Conservation (phyloP, 2,888 invertebrate species). For the Gisinianus flammeolus region DNA sequence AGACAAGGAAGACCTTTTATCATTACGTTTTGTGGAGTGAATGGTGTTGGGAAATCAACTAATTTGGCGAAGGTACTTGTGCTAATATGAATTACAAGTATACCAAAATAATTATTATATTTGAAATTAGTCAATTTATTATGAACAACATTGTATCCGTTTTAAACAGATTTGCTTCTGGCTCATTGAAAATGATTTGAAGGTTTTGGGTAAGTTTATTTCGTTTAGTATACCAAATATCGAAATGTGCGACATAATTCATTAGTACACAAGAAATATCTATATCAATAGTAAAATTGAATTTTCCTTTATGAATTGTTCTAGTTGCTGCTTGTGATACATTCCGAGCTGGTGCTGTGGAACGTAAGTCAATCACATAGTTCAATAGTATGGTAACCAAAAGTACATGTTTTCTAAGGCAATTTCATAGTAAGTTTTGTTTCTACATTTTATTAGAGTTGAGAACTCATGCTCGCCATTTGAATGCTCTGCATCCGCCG, state of each 20-base stretch:
- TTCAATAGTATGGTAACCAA: too few relatives aligned
- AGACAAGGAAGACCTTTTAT: conserved; percentile 83
- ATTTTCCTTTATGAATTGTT: not conserved
- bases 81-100: too few relatives aligned
- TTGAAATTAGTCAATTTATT: not conserved
- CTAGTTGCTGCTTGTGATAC: conserved; percentile 99
- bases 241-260: not conserved
- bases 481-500: conserved; percentile 91
- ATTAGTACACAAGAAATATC: not conserved
- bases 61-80: conserved; percentile 90
- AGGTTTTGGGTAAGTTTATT: conserved; percentile 66
- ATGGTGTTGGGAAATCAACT: conserved; percentile 98
- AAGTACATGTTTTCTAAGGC: too few relatives aligned
- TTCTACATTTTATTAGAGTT: conserved; percentile 68
- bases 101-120: not conserved
- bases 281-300: not conserved
- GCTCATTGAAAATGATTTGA: conserved; percentile 95
- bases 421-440: not conserved
- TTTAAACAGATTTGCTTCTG: conserved; percentile 86
- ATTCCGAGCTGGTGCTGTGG: conserved; percentile 98
- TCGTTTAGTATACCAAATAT: too few relatives aligned
- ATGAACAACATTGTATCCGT: not conserved
- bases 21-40: conserved; percentile 97
- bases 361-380: conserved; percentile 65
- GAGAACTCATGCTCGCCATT: conserved; percentile 88